Evolutionary conservation across 2,113 vertebrate species (phyloP).

Genomic region (Oophaga pumilio): DNA sequence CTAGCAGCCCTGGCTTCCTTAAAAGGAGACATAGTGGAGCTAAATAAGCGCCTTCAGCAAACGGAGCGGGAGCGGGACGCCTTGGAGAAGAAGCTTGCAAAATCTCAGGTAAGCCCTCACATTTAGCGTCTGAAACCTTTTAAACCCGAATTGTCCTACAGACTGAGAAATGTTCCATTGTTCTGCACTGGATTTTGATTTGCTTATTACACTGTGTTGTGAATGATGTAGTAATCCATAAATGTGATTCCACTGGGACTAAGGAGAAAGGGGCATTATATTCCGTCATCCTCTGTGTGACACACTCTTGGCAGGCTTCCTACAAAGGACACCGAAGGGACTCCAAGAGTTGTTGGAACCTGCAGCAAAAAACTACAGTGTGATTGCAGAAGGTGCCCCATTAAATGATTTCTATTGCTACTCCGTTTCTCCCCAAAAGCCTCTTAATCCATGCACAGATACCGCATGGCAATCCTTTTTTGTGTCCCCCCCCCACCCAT

Average conservation of each 20-base stretch:
- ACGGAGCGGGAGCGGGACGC: conserved; percentile 81
- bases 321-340: neutral
- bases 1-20: conserved; percentile 85
- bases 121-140: neutral
- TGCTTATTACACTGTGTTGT: neutral
- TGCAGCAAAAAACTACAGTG: neutral
- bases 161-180: neutral
- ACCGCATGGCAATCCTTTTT: too few relatives aligned
- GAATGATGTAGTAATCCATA: neutral
- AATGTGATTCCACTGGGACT: neutral
- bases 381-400: too few relatives aligned
- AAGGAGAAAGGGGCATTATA: neutral
- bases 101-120: conserved; percentile 76
- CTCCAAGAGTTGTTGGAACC: neutral
- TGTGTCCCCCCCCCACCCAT: too few relatives aligned
- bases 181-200: neutral
- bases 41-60: conserved; percentile 84
- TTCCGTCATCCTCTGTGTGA: neutral
- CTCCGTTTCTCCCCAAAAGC: neutral
- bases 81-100: conserved; percentile 84
- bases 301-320: neutral
- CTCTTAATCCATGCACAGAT: neutral
- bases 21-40: conserved; percentile 83
- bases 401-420: neutral
- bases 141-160: neutral